Conservation (phyloP, 2,888 invertebrate genomes). For the Drosophila atroscutellata region DNA sequence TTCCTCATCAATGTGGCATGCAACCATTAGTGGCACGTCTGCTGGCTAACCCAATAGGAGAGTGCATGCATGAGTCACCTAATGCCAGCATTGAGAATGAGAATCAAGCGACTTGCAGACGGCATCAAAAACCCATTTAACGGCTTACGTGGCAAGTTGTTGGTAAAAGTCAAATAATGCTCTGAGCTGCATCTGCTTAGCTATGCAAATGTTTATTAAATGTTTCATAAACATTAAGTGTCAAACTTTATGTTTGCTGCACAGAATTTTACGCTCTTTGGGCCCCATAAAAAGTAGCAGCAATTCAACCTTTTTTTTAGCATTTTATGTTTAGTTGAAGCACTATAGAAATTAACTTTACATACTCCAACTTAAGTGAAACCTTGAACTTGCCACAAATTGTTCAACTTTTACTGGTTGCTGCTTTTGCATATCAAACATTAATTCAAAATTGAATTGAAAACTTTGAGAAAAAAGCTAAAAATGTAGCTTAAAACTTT, state of each 20-base stretch:
- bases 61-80: constrained; percentile 30
- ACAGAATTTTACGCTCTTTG: not conserved
- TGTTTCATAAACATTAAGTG: not conserved
- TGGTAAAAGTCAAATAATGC: not conserved
- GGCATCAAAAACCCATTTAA: constrained; percentile 3
- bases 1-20: constrained; percentile 41
- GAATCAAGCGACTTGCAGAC: constrained; percentile 30
- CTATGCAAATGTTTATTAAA: not conserved
- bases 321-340: not conserved
- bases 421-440: not conserved
- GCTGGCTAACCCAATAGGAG: not conserved
- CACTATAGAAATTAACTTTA: not conserved
- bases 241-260: not conserved
- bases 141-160: constrained; percentile 2
- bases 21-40: constrained; percentile 52
- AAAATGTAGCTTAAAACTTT: not conserved
- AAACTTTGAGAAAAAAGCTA: not conserved
- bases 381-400: not conserved
- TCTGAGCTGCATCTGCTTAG: not conserved
- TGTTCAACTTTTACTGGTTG: not conserved
- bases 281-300: not conserved
- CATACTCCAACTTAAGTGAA: too few relatives aligned
- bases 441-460: not conserved
- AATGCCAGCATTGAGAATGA: not conserved
- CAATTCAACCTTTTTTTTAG: not conserved